These are phyloP conservation scores for Pentalonia nigronervosa DNA, from an alignment of 1,140 invertebrate genomes.

Conservation along the genomic window DNA sequence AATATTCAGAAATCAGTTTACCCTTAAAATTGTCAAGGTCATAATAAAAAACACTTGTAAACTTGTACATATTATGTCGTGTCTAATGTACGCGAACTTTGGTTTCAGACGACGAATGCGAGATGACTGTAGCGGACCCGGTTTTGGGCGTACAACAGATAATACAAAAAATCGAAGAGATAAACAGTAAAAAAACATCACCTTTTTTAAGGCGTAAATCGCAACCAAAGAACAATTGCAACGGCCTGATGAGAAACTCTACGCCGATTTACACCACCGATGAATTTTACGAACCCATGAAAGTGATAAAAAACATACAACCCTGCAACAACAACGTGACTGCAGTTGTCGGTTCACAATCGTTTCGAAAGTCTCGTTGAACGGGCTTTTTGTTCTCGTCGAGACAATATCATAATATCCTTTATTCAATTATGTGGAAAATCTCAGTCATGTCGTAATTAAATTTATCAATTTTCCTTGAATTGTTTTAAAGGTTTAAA, in stretches of 20 bases:
- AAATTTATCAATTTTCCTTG: neutral
- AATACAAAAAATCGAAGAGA: slow-evolving; percentile 48
- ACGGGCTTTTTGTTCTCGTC: neutral
- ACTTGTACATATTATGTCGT: neutral
- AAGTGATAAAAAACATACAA: neutral
- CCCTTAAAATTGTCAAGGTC: neutral
- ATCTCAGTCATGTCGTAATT: neutral
- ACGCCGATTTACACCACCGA: slow-evolving; percentile 11
- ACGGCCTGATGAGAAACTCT: slow-evolving; percentile 29
- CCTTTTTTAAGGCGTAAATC: slow-evolving; percentile 43
- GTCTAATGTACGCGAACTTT: neutral
- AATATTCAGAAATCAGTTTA: neutral
- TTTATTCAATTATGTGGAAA: neutral
- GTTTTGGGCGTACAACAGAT: slow-evolving; percentile 48
- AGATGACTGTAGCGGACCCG: neutral
- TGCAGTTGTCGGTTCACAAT: neutral
- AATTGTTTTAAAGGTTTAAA: neutral
- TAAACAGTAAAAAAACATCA: slow-evolving; percentile 27
- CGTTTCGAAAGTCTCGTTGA: slow-evolving; percentile 41
- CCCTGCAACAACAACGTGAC: neutral
- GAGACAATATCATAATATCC: neutral
- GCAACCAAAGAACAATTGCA: neutral
- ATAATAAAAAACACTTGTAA: neutral
- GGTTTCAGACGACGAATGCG: slow-evolving; percentile 10
- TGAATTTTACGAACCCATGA: slow-evolving; percentile 28